Evolutionary conservation across 1,140 invertebrate genomes (phyloP), one percentile per base, ranked within the genome.

Genomic region (Theocolax elegans): DNA sequence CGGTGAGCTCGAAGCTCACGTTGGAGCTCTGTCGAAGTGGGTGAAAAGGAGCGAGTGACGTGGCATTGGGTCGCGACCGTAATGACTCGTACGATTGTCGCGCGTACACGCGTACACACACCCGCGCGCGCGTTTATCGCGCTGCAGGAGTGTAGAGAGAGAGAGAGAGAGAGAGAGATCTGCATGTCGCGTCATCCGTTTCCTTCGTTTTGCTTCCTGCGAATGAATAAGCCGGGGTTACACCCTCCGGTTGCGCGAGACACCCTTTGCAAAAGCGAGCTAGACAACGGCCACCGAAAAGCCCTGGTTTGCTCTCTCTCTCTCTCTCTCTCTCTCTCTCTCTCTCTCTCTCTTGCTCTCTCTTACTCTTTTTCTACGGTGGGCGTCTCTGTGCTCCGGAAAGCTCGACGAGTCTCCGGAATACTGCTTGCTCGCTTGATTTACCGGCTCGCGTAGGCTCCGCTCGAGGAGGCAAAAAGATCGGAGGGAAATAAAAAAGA

Each of bases 151-250:
- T n/a, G n/a, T n/a, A n/a, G n/a, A n/a, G n/a, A n/a, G 15, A 31
- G 42, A 46, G 25, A 21, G 44, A 48, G 2, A 48, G 44, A 21
- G 44, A 68, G 79, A 77, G 74, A 79, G 81, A 83, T 82, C 77
- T 78, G 78, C 73, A 76, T 77, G 77, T 79, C 78, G 78, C 72
- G 78, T 78, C 79, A 76, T 82, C 78, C 78, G 80, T 76, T 81
- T 83, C 79, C 79, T 83, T 80, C 78, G 75, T 78, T 80, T 78
- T 73, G 60, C 79, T 85, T 85, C 82, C 81, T 79, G 77, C 74
- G 77, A 77, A 79, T 82, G 81, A 84, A 83, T 83, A 81, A 81
- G 76, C 78, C 76, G 76, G 77, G 78, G 78, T 78, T 81, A 80
- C 78, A 79, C 81, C 83, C 82, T 82, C 76, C 75, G 74, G 74